A percentile compares a stretch with the other conserved stretches of the same genome.
These are phyloP conservation scores for Nibea albiflora DNA, from an alignment of 2,113 vertebrate species.

Conservation along the genomic window DNA sequence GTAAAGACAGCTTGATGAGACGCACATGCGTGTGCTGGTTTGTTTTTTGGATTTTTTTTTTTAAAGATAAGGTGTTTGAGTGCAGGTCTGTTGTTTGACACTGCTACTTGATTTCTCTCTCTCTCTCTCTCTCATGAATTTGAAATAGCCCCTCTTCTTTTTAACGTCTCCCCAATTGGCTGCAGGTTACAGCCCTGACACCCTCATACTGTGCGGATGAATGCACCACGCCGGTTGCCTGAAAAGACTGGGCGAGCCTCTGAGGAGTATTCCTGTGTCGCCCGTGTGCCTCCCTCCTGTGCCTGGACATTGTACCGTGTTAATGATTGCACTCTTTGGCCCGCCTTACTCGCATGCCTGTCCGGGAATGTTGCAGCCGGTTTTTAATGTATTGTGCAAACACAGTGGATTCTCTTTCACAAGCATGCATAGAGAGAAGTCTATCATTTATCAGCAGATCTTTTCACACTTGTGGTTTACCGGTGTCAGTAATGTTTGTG, in stretches of 20 bases:
- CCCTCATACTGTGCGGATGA: conserved; percentile 28
- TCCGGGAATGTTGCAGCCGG: neutral
- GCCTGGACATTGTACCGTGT: conserved; percentile 48
- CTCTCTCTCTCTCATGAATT: too few relatives aligned
- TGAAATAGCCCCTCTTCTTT: neutral
- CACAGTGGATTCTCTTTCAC: neutral
- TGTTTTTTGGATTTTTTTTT: conserved; percentile 37
- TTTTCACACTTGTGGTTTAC: neutral
- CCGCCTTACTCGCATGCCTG: neutral
- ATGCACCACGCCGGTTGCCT: conserved; percentile 21
- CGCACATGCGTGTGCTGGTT: conserved; percentile 16
- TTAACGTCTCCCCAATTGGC: neutral
- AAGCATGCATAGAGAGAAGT: neutral
- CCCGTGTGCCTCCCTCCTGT: conserved; percentile 14
- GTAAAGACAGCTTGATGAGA: conserved; percentile 47
- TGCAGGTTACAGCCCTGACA: neutral
- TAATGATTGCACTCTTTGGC: conserved; percentile 49
- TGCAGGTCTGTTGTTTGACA: neutral
- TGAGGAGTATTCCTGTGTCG: neutral
- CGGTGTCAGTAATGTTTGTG: neutral
- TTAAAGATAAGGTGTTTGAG: neutral
- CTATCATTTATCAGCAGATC: neutral
- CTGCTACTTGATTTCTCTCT: neutral
- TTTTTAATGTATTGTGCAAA: neutral
- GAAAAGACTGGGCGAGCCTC: conserved; percentile 3